Conservation (phyloP, 2,113 vertebrate genomes). For the Suncus etruscus region DNA sequence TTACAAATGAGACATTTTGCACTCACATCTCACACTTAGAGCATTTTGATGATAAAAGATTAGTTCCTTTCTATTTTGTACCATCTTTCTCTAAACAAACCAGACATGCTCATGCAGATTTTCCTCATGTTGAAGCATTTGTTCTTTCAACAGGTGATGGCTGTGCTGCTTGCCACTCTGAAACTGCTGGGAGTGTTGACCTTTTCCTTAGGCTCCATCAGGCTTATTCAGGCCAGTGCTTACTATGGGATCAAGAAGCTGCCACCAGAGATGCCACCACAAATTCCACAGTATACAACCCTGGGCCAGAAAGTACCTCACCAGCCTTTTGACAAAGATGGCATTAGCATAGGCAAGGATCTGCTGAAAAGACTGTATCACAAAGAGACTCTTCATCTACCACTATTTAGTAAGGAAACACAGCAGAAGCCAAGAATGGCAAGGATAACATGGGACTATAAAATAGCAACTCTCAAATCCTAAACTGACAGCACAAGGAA, state of each 20-base stretch:
- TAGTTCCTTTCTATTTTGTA: not conserved
- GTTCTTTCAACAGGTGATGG: slow-evolving; percentile 86
- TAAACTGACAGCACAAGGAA: not conserved
- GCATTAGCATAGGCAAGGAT: slow-evolving; percentile 93
- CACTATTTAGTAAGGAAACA: slow-evolving; percentile 95
- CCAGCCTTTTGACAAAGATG: slow-evolving; percentile 92
- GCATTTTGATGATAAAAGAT: not conserved
- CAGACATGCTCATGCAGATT: not conserved
- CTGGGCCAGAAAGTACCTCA: slow-evolving; percentile 94
- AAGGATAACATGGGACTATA: slow-evolving; percentile 90
- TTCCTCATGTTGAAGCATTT: not conserved
- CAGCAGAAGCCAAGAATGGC: slow-evolving; percentile 93
- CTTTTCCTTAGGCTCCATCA: slow-evolving; percentile 87
- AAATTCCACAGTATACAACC: slow-evolving; percentile 89
- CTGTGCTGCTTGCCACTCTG: slow-evolving; percentile 77
- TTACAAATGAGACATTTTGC: not conserved
- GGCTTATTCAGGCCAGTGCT: slow-evolving; percentile 88
- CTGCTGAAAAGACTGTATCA: slow-evolving; percentile 92
- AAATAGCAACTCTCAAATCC: not conserved
- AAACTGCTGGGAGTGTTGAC: slow-evolving; percentile 85
- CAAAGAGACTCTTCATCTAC: slow-evolving; percentile 92
- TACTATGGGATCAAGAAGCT: slow-evolving; percentile 95
- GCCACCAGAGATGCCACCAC: slow-evolving; percentile 89
- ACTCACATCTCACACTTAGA: not conserved
- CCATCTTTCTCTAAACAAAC: not conserved